Conservation (phyloP, 2,113 vertebrate genomes). For the Sclerurus mexicanus region DNA sequence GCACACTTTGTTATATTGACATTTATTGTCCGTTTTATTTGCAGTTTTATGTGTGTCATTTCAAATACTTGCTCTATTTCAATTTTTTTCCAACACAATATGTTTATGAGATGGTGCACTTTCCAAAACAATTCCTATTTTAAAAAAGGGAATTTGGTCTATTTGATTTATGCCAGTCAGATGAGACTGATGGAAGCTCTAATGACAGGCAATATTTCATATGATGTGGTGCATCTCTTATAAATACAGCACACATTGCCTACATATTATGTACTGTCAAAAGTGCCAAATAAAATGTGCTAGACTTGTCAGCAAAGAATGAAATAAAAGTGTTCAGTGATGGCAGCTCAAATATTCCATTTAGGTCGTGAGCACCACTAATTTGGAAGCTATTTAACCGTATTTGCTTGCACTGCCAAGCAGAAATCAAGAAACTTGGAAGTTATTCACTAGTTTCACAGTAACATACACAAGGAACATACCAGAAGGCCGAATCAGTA, state of each 20-base stretch:
- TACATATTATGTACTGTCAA: background rate
- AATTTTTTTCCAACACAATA: background rate
- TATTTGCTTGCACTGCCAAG: background rate
- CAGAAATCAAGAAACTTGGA: background rate
- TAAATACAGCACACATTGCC: background rate
- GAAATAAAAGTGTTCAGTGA: background rate
- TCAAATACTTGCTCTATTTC: background rate
- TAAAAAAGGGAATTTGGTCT: background rate
- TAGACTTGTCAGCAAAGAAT: background rate
- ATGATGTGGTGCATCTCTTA: background rate
- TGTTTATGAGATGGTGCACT: background rate
- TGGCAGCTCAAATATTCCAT: background rate
- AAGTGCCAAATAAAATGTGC: slow-evolving; percentile 24
- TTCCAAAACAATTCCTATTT: background rate
- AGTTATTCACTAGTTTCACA: background rate
- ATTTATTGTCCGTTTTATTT: slow-evolving; percentile 30
- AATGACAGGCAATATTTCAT: background rate
- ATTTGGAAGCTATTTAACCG: background rate
- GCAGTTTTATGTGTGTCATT: background rate
- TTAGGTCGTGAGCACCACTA: background rate
- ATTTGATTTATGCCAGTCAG: background rate
- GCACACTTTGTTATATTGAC: background rate
- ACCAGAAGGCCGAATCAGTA: background rate
- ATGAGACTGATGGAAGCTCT: background rate
- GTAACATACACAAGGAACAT: background rate